Percentiles rank a stretch among this genome's conserved stretches.
Conservation (phyloP, 2,797 vertebrate species). For the Babyrousa celebensis region DNA sequence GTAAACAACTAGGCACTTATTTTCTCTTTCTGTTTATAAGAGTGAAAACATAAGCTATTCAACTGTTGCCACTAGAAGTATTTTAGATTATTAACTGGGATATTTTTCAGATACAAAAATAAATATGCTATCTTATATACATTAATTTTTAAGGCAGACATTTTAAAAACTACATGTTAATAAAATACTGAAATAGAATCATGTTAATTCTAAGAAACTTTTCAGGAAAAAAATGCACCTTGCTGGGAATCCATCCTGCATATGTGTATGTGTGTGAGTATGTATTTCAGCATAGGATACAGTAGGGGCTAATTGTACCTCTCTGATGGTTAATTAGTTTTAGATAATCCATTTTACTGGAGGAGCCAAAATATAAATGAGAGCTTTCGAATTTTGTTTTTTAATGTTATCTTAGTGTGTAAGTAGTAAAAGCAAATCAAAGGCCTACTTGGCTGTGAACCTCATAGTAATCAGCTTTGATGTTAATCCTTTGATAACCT, state of each 20-base stretch:
- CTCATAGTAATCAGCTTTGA: conserved; percentile 90
- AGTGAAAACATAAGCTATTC: conserved; percentile 78
- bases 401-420: conserved; percentile 85
- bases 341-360: conserved; percentile 86
- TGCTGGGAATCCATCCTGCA: conserved; percentile 79
- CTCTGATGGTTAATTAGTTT: conserved; percentile 79
- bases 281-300: conserved; percentile 61
- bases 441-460: conserved; percentile 85
- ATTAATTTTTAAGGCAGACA: conserved; percentile 81
- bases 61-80: conserved; percentile 79
- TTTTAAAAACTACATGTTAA: conserved; percentile 82
- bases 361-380: conserved; percentile 83
- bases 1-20: conserved; percentile 76
- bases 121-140: conserved; percentile 70
- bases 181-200: conserved; percentile 84
- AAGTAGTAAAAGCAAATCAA: conserved; percentile 90
- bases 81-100: background rate
- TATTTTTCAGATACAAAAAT: conserved; percentile 76
- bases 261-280: conserved; percentile 24
- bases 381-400: conserved; percentile 86
- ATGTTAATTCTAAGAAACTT: conserved; percentile 44
- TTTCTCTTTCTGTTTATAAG: conserved; percentile 82
- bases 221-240: conserved; percentile 43
- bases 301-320: conserved; percentile 77
- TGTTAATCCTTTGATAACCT: conserved; percentile 90